A percentile compares a stretch with the other conserved stretches of the same genome.
Conservation (phyloP, 23 tunicate species). For the Styela plicata region DNA sequence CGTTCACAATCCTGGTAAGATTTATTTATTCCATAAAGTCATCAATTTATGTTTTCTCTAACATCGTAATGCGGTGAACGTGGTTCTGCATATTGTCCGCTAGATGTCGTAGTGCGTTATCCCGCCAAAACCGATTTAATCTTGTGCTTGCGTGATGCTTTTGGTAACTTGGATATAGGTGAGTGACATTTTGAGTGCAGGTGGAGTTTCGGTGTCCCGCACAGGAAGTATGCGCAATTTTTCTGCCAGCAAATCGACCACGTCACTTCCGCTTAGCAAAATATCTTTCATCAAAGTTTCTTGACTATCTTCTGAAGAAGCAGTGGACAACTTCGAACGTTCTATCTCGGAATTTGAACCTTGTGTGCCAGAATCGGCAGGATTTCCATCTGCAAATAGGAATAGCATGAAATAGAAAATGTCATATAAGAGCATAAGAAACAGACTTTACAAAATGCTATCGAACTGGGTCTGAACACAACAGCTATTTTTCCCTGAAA, state of each 20-base stretch:
- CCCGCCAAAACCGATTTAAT: too few species aligned
- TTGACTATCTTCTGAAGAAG: constrained; percentile 16
- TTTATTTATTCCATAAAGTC: too few species aligned
- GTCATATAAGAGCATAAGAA: too few species aligned
- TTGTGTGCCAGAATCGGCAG: not conserved
- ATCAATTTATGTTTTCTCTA: not conserved
- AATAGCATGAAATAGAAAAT: too few species aligned
- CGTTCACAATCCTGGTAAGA: too few species aligned
- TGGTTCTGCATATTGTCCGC: not conserved
- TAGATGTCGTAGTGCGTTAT: not conserved
- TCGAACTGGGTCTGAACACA: too few species aligned
- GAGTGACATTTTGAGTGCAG: not conserved
- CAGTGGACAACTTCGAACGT: not conserved
- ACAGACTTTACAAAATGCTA: too few species aligned
- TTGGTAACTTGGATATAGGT: constrained; percentile 7
- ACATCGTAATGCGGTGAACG: not conserved
- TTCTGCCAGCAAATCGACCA: not conserved
- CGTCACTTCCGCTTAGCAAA: constrained; percentile 1
- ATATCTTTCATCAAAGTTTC: constrained; percentile 1
- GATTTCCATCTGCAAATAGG: not conserved
- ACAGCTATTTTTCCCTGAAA: too few species aligned
- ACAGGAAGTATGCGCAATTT: not conserved
- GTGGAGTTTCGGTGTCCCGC: not conserved
- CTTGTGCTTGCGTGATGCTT: not conserved
- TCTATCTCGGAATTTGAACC: not conserved